These are phyloP conservation scores for Nowickia ferox DNA, from an alignment of 2,888 invertebrate genomes.

Conservation along the genomic window DNA sequence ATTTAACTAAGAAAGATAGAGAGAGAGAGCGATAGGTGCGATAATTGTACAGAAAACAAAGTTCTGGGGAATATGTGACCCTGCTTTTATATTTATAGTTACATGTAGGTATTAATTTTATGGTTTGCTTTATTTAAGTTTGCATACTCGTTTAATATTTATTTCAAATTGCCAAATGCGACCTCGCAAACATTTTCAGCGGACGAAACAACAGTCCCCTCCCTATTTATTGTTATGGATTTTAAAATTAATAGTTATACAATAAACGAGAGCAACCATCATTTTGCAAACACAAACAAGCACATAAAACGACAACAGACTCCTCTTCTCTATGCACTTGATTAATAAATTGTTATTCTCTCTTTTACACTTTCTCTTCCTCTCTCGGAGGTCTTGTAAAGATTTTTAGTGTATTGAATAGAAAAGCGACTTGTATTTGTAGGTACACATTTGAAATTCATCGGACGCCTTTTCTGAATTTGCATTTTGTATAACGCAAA, in stretches of 20 bases:
- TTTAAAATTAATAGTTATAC: slow-evolving; percentile 17
- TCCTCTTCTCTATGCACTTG: slow-evolving; percentile 21
- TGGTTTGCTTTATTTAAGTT: neutral
- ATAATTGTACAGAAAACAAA: slow-evolving; percentile 23
- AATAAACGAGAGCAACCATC: slow-evolving; percentile 2
- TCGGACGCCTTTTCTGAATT: slow-evolving; percentile 68
- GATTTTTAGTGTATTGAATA: slow-evolving; percentile 32
- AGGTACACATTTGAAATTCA: slow-evolving; percentile 64
- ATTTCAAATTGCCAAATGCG: too few species aligned
- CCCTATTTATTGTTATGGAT: slow-evolving; percentile 20
- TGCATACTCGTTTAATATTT: too few species aligned
- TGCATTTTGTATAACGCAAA: slow-evolving; percentile 70
- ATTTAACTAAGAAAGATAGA: neutral
- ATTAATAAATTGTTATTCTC: neutral
- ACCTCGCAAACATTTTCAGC: neutral
- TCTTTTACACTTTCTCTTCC: slow-evolving; percentile 34
- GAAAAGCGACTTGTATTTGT: slow-evolving; percentile 49
- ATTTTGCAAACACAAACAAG: neutral
- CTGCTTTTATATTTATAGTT: neutral
- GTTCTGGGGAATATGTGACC: neutral
- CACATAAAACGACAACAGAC: neutral
- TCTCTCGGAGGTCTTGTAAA: slow-evolving; percentile 1
- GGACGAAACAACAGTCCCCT: slow-evolving; percentile 30
- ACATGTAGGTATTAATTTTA: neutral
- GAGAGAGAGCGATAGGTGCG: slow-evolving; percentile 55